Conservation (phyloP, 1,140 invertebrate genomes). For the Drosophila micromelanica region DNA sequence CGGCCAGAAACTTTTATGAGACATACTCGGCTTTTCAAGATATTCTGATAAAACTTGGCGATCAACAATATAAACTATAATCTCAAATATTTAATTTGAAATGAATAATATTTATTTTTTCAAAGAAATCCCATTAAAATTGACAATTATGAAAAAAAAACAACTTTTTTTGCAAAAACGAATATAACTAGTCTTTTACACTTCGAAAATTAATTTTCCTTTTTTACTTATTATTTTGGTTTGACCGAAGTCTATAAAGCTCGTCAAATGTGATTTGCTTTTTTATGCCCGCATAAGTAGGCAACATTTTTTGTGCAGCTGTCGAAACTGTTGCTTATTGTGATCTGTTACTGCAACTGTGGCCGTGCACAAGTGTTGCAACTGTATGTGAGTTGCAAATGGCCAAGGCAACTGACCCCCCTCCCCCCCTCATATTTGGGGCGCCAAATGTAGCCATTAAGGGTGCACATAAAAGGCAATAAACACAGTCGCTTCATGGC, state of each 20-base stretch:
- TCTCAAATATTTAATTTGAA: too few relatives aligned
- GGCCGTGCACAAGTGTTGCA: slow-evolving; percentile 6
- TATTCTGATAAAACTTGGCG: too few relatives aligned
- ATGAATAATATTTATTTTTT: too few relatives aligned
- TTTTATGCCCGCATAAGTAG: slow-evolving; percentile 21
- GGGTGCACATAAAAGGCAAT: slow-evolving; percentile 75
- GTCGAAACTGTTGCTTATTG: slow-evolving; percentile 33
- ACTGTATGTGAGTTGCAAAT: slow-evolving; percentile 36
- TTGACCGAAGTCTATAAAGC: not conserved
- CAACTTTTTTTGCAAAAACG: too few relatives aligned
- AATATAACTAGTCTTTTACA: too few relatives aligned
- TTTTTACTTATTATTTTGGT: too few relatives aligned
- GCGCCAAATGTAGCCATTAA: slow-evolving; percentile 67
- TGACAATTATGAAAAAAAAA: too few relatives aligned
- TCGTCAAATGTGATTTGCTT: not conserved
- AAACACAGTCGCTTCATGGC: slow-evolving; percentile 65
- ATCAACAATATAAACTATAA: too few relatives aligned
- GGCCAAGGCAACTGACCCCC: slow-evolving; percentile 7
- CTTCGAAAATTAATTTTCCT: too few relatives aligned
- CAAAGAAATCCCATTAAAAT: too few relatives aligned
- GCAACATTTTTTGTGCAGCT: slow-evolving; percentile 23
- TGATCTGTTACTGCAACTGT: slow-evolving; percentile 10
- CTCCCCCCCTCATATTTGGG: slow-evolving; percentile 1
- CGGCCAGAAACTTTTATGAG: too few relatives aligned
- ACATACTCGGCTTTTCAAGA: too few relatives aligned